These are phyloP conservation scores for Archips xylosteana DNA, from an alignment of 2,888 invertebrate genomes.

Conservation along the genomic window DNA sequence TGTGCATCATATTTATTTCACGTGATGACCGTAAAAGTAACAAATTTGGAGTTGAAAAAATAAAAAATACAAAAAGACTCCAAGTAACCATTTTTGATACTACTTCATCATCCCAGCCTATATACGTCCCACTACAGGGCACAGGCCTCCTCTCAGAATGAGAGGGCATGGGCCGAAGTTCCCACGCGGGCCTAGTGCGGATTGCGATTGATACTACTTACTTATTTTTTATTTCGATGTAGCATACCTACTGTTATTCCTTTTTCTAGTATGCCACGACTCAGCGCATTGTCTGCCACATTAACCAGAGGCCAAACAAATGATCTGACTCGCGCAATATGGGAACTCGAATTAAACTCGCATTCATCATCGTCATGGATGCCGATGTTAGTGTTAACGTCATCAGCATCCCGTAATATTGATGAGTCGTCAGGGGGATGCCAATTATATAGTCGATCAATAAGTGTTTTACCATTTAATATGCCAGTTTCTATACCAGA, in stretches of 20 bases:
- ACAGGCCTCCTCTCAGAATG: too few relatives aligned
- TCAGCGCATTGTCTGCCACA: constrained; percentile 57
- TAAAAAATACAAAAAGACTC: too few relatives aligned
- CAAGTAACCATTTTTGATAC: too few relatives aligned
- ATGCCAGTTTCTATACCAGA: too few relatives aligned
- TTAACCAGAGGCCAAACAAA: constrained; percentile 60
- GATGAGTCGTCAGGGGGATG: background rate
- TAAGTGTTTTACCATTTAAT: too few relatives aligned
- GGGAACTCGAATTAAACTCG: constrained; percentile 56
- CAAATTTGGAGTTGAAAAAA: too few relatives aligned
- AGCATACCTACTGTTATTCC: constrained; percentile 18
- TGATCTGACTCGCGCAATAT: constrained; percentile 57
- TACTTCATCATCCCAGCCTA: too few relatives aligned
- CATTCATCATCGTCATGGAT: constrained; percentile 58
- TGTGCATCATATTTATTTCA: too few relatives aligned
- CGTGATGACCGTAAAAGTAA: too few relatives aligned
- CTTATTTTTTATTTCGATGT: background rate
- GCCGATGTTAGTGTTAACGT: background rate
- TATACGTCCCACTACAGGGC: too few relatives aligned
- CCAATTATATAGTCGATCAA: background rate
- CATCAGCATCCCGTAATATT: background rate
- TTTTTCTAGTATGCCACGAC: constrained; percentile 44
- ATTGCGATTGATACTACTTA: background rate
- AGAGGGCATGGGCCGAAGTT: too few relatives aligned
- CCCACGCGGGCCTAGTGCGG: too few relatives aligned